Conservation (phyloP, 1,140 invertebrate species). For the Drosophila erecta region DNA sequence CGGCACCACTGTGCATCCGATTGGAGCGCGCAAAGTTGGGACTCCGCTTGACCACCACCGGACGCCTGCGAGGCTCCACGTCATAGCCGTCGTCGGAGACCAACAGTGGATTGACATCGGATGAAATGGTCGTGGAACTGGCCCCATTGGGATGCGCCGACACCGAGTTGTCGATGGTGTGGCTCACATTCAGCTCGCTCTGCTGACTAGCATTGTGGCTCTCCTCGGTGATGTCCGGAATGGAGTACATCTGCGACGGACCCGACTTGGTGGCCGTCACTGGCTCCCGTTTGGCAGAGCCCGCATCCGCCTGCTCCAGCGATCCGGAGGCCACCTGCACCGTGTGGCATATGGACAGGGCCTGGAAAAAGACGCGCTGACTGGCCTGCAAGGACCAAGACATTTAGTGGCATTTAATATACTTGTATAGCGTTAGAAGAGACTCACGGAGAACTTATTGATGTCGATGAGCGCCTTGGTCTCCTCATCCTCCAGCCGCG, state of each 20-base stretch:
- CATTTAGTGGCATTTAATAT: too few relatives aligned
- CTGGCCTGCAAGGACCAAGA: slow-evolving; percentile 8
- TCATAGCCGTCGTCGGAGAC: slow-evolving; percentile 52
- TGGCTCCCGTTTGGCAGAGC: slow-evolving; percentile 27
- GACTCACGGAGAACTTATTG: slow-evolving; percentile 26
- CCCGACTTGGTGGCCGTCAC: slow-evolving; percentile 31
- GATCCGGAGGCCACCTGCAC: slow-evolving; percentile 87
- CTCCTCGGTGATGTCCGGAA: slow-evolving; percentile 81
- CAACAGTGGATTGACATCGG: slow-evolving; percentile 77
- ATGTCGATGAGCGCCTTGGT: slow-evolving; percentile 47
- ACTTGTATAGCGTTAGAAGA: not conserved
- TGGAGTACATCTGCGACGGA: slow-evolving; percentile 76
- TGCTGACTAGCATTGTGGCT: slow-evolving; percentile 80
- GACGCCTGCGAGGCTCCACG: slow-evolving; percentile 74
- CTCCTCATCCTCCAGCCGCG: slow-evolving; percentile 40
- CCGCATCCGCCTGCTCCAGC: slow-evolving; percentile 30
- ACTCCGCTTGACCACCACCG: slow-evolving; percentile 75
- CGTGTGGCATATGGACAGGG: slow-evolving; percentile 91
- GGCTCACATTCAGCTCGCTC: slow-evolving; percentile 71
- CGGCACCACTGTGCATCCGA: slow-evolving; percentile 17
- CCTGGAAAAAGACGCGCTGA: slow-evolving; percentile 85
- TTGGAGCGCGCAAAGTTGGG: slow-evolving; percentile 68
- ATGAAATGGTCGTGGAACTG: slow-evolving; percentile 37
- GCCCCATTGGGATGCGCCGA: slow-evolving; percentile 67
- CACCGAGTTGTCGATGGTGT: slow-evolving; percentile 67